Evolutionary conservation across 2,888 invertebrate genomes (phyloP).

Genomic region (Drosophila neonasuta): DNA sequence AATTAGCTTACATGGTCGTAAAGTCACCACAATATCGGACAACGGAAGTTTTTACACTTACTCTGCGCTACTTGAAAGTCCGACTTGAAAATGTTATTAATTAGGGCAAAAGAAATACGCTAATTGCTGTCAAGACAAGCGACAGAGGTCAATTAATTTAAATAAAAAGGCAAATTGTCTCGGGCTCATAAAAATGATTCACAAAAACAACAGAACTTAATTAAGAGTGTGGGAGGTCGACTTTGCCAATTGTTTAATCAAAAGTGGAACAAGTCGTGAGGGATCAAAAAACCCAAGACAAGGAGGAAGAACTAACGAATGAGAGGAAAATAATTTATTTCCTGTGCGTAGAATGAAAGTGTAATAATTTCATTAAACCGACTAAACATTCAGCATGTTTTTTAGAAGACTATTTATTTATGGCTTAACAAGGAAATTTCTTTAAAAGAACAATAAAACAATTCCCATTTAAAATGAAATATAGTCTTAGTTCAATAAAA

Average conservation of each 20-base stretch:
- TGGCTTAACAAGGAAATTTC: too few relatives aligned
- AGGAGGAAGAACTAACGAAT: background rate
- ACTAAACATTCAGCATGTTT: too few relatives aligned
- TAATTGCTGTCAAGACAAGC: constrained; percentile 74
- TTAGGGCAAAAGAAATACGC: constrained; percentile 55
- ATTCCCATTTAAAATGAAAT: too few relatives aligned
- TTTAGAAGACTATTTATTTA: too few relatives aligned
- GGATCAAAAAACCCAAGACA: background rate
- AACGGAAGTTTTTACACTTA: constrained; percentile 49
- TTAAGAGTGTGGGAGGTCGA: constrained; percentile 54
- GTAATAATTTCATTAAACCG: background rate
- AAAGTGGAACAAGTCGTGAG: constrained; percentile 1
- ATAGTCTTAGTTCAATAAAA: too few relatives aligned
- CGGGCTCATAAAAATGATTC: constrained; percentile 47
- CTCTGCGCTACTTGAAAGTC: constrained; percentile 30
- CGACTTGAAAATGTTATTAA: constrained; percentile 50
- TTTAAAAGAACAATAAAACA: too few relatives aligned
- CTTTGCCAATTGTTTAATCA: constrained; percentile 41
- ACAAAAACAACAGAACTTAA: constrained; percentile 36
- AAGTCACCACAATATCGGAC: constrained; percentile 26
- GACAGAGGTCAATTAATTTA: constrained; percentile 75
- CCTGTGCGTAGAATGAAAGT: background rate
- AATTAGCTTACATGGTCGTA: constrained; percentile 69
- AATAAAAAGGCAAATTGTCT: constrained; percentile 68
- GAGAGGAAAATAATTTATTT: constrained; percentile 1